Evolutionary conservation across 1,140 invertebrate genomes (phyloP).

Genomic region (Hycleus phaleratus): DNA sequence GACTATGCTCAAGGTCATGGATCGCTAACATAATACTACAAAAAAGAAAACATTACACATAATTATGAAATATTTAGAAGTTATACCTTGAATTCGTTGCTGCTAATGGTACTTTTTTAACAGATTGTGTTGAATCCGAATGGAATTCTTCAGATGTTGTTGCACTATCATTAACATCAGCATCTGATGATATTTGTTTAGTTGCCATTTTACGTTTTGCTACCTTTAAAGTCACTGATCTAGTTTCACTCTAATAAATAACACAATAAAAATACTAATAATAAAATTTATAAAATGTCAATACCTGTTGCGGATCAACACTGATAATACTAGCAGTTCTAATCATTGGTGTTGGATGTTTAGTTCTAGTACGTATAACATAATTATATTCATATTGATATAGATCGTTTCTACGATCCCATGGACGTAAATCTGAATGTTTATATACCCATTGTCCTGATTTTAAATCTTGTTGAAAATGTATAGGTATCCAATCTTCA

Average conservation of each 20-base stretch:
- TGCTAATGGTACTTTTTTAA: slow-evolving; percentile 24
- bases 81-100: slow-evolving; percentile 23
- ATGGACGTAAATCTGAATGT: slow-evolving; percentile 65
- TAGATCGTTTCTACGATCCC: slow-evolving; percentile 76
- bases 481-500: slow-evolving; percentile 57
- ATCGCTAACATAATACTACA: slow-evolving; percentile 33
- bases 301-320: slow-evolving; percentile 45
- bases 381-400: slow-evolving; percentile 72
- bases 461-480: slow-evolving; percentile 60
- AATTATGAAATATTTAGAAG: neutral
- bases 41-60: neutral
- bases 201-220: slow-evolving; percentile 32
- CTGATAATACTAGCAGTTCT: slow-evolving; percentile 55
- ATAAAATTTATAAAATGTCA: neutral
- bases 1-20: slow-evolving; percentile 29
- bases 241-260: slow-evolving; percentile 6
- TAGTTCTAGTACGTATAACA: slow-evolving; percentile 62
- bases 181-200: slow-evolving; percentile 37
- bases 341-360: slow-evolving; percentile 62
- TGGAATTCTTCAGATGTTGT: slow-evolving; percentile 37
- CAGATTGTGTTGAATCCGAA: slow-evolving; percentile 36
- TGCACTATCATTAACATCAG: slow-evolving; percentile 33
- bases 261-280: neutral
- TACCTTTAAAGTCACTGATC: slow-evolving; percentile 20
- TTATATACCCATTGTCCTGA: slow-evolving; percentile 65